Base-by-base conservation (phyloP, 2,797 vertebrate species). In the Emydoidea blandingii region DNA sequence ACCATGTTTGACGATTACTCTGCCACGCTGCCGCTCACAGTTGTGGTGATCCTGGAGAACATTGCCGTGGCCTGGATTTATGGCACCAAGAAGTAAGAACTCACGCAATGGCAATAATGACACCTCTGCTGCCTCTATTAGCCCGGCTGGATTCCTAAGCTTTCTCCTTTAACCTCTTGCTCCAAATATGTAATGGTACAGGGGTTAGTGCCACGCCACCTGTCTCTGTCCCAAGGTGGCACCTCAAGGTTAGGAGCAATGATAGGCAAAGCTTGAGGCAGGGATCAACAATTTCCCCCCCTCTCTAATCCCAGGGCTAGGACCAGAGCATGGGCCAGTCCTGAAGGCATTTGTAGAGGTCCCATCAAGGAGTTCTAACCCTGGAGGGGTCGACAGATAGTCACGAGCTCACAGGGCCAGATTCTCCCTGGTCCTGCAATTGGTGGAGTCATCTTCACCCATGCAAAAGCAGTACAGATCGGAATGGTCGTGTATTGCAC, bases 1-100 rank as follows among this genome's bases (percentile, higher is more conserved):
- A 99, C 98, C 96, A 99, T 99, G 99, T 99, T 99, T 88, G 99
- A 99, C 0, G 99, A 99, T 93, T 99, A 99, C 94, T 99, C 99
- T 0, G 99, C 99, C 50, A 99, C 99, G 1, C 97, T 99, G 97
- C 99, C 99, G 0, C 99, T 99, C 97, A 99, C 99, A 0, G 97
- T 99, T 0, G 99, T 99, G 72, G 99, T 99, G 95, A 99, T 99
- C 97, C 98, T 99, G 90, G 99, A 99, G 98, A 99, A 99, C 96
- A 91, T 99, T 1, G 99, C 99, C 0, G 99, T 99, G 89, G 99
- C 99, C 87, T 99, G 99, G 99, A 98, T 99, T 95, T 99, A 99
- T 0, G 99, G 99, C 93, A 99, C 99, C 90, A 99, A 99, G 97
- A 99, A 99, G 99, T 99, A 98, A 98, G 98, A 65, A 49, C 78